Evolutionary conservation across 2,113 vertebrate genomes (phyloP).

Genomic region (Hemiscyllium ocellatum): DNA sequence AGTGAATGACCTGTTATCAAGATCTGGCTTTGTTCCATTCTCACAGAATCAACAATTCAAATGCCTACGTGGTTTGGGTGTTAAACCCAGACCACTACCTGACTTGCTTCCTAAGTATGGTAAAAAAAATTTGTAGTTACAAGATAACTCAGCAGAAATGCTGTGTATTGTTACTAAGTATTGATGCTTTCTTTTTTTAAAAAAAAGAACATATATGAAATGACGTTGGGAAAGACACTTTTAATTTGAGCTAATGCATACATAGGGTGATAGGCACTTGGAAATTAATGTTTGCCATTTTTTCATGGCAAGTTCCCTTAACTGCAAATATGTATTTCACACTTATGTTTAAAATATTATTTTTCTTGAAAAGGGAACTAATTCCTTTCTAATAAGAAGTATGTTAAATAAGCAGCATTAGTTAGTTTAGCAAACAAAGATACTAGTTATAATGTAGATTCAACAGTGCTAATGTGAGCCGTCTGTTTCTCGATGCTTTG

Average conservation of each 20-base stretch:
- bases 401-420: not conserved
- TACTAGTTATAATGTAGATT: not conserved
- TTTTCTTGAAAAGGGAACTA: not conserved
- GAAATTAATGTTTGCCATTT: not conserved
- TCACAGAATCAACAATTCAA: not conserved
- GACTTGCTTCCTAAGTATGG: not conserved
- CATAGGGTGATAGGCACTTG: not conserved
- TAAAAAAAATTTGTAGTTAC: not conserved
- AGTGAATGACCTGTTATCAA: not conserved
- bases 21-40: conserved; percentile 1
- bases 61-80: conserved; percentile 31
- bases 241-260: not conserved
- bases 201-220: not conserved
- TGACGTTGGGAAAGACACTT: not conserved
- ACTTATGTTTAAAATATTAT: not conserved
- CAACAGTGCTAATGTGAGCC: not conserved
- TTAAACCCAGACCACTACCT: conserved; percentile 15
- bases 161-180: not conserved
- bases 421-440: not conserved
- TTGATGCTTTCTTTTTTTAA: not conserved
- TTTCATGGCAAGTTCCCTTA: not conserved
- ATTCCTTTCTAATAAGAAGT: not conserved
- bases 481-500: not conserved
- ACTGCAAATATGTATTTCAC: too few species aligned
- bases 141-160: not conserved